A percentile compares a stretch with the other conserved stretches of the same genome.
Conservation (phyloP, 2,888 invertebrate genomes). For the Drosophila paranaensis region DNA sequence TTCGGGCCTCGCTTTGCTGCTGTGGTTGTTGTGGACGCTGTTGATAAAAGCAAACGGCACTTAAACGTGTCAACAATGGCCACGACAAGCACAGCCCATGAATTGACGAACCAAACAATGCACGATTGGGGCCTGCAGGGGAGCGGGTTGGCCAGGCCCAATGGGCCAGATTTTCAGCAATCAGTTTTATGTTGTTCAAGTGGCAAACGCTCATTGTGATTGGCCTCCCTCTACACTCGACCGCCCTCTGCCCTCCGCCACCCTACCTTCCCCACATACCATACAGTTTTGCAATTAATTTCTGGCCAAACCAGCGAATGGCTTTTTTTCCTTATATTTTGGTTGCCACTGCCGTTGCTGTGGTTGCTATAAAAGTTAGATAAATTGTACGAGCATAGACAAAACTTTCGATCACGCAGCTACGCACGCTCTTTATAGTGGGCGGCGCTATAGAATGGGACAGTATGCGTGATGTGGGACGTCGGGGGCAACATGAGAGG, state of each 20-base stretch:
- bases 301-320: conserved; percentile 67
- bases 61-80: conserved; percentile 79
- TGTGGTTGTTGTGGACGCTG: conserved; percentile 53
- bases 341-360: conserved; percentile 51
- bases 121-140: conserved; percentile 25
- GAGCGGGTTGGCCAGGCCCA: conserved; percentile 27
- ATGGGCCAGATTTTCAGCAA: conserved; percentile 75
- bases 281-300: conserved; percentile 80
- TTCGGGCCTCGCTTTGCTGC: conserved; percentile 12
- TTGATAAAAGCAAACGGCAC: conserved; percentile 79
- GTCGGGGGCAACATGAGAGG: conserved; percentile 4
- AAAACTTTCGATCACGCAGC: conserved; percentile 78
- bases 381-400: conserved; percentile 75
- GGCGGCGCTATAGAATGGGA: background rate
- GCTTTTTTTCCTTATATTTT: conserved; percentile 20
- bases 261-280: conserved; percentile 34
- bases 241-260: background rate
- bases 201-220: conserved; percentile 72
- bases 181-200: conserved; percentile 79
- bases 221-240: conserved; percentile 41
- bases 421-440: conserved; percentile 64
- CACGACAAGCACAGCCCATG: conserved; percentile 68
- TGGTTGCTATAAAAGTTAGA: conserved; percentile 78
- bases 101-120: conserved; percentile 71
- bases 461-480: background rate